phyloP scores from a whole-genome alignment of 2,113 vertebrate species.

The Mesocricetus auratus region DNA sequence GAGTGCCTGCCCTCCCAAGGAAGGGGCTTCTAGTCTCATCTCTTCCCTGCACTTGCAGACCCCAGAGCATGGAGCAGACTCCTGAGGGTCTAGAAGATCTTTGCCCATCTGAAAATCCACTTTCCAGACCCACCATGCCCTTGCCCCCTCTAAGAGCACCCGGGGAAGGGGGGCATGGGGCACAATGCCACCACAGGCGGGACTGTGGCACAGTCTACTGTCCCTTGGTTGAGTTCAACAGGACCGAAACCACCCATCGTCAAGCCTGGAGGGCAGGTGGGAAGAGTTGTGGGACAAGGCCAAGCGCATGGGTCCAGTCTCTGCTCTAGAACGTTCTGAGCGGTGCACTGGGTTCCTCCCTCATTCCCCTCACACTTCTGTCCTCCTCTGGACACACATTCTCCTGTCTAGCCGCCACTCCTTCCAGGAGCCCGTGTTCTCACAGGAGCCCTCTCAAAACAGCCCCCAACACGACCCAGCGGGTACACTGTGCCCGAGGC shows the following conservation, averaged over 20 bases:
- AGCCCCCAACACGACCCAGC: neutral
- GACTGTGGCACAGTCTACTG: neutral
- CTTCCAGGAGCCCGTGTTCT: neutral
- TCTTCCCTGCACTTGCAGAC: neutral
- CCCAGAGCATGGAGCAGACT: neutral
- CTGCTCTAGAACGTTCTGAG: neutral
- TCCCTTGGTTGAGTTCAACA: accelerated
- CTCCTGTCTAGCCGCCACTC: neutral
- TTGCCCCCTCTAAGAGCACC: neutral
- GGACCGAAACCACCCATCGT: accelerated
- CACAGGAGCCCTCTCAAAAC: neutral
- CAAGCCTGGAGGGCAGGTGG: neutral
- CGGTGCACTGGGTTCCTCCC: neutral
- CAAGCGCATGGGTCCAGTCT: neutral
- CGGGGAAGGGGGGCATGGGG: accelerated
- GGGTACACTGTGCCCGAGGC: neutral
- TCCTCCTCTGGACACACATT: neutral
- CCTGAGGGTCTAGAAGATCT: neutral
- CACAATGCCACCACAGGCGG: accelerated
- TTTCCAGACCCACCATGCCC: neutral
- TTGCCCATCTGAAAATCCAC: neutral
- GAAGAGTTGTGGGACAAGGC: neutral
- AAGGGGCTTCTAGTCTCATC: neutral
- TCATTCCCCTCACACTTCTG: too few species aligned
- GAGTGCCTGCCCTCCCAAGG: neutral